Percentiles rank a stretch among this genome's conserved stretches.
These are phyloP conservation scores for Apamea anceps DNA, from an alignment of 2,888 invertebrate genomes.

Conservation along the genomic window DNA sequence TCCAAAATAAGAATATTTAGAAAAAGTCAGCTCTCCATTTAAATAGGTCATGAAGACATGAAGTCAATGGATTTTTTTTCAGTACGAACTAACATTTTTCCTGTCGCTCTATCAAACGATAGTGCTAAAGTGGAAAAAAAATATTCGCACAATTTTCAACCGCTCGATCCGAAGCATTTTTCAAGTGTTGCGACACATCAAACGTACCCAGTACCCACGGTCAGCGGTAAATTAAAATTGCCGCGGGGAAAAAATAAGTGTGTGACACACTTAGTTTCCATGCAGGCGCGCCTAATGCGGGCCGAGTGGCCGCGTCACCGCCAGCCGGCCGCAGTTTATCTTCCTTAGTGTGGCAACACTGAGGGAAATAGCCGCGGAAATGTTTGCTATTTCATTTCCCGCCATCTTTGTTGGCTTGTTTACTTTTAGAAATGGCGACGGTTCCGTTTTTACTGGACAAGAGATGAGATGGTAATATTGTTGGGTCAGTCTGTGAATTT, in stretches of 20 bases:
- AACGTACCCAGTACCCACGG: conserved; percentile 82
- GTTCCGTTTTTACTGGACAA: conserved; percentile 56
- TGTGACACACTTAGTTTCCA: conserved; percentile 86
- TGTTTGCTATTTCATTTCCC: conserved; percentile 86
- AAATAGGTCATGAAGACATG: conserved; percentile 44
- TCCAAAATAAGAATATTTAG: not conserved
- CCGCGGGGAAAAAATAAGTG: conserved; percentile 87
- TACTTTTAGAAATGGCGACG: conserved; percentile 67
- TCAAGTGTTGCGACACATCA: conserved; percentile 85
- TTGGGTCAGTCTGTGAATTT: conserved; percentile 30
- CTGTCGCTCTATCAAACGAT: conserved; percentile 32
- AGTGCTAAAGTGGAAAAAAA: conserved; percentile 49
- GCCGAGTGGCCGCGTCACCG: conserved; percentile 87
- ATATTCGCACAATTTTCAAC: conserved; percentile 63
- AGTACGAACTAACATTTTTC: conserved; percentile 5
- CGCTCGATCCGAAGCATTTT: conserved; percentile 72
- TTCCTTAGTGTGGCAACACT: conserved; percentile 85
- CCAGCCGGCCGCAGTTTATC: conserved; percentile 87
- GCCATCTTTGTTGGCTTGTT: conserved; percentile 70
- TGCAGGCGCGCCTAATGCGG: conserved; percentile 86
- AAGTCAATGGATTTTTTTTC: conserved; percentile 28
- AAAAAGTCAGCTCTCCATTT: not conserved
- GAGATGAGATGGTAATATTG: conserved; percentile 54
- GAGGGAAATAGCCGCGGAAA: conserved; percentile 84
- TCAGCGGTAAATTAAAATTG: conserved; percentile 89